Evolutionary conservation across 1,140 invertebrate species (phyloP).

Genomic region (Sinella curviseta): DNA sequence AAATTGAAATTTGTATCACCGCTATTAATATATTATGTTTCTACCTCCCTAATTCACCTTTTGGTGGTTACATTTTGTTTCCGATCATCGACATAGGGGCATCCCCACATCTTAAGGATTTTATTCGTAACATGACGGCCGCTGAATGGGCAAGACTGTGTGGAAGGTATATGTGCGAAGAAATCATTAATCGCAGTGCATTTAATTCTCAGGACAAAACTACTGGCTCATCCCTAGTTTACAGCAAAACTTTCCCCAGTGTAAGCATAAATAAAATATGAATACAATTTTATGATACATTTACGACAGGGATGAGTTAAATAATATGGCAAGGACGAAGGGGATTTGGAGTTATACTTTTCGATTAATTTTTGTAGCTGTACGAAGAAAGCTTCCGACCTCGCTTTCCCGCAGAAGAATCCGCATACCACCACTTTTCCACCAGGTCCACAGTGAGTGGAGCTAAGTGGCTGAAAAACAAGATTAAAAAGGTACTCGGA

Average conservation of each 20-base stretch:
- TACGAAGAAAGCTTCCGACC: conserved; percentile 33
- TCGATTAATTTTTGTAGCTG: background rate
- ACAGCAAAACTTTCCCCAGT: background rate
- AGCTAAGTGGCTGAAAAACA: conserved; percentile 59
- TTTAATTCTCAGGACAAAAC: conserved; percentile 47
- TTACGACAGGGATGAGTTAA: background rate
- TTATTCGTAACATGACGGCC: conserved; percentile 68
- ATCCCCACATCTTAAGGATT: conserved; percentile 70
- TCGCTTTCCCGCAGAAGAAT: conserved; percentile 40
- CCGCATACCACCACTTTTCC: conserved; percentile 44
- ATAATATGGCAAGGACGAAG: background rate
- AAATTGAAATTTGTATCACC: too few species aligned
- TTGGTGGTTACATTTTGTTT: background rate
- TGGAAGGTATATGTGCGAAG: conserved; percentile 71
- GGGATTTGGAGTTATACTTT: background rate
- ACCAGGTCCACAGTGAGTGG: conserved; percentile 39
- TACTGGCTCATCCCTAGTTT: background rate
- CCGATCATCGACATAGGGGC: conserved; percentile 67
- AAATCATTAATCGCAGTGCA: conserved; percentile 63
- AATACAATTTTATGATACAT: background rate
- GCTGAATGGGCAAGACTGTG: conserved; percentile 79
- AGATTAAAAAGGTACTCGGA: conserved; percentile 62
- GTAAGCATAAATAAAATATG: background rate
- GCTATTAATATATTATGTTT: background rate
- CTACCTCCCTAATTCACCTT: background rate